These are phyloP conservation scores for Platycheirus rosarum DNA, from an alignment of 2,888 invertebrate species.

Conservation along the genomic window DNA sequence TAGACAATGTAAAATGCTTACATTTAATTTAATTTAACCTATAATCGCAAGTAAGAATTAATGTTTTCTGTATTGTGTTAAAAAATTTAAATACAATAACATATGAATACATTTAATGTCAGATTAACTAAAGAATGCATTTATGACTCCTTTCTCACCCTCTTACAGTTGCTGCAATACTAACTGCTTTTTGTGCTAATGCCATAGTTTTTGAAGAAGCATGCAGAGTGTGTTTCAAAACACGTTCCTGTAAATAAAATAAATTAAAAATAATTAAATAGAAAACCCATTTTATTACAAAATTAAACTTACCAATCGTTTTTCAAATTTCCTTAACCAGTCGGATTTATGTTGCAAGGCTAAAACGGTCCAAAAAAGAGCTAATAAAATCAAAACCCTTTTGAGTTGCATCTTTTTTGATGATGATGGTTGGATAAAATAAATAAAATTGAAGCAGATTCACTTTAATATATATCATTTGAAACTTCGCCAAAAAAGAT, in stretches of 20 bases:
- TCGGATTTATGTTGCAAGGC: constrained; percentile 47
- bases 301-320: constrained; percentile 38
- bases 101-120: no score
- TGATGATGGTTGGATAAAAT: no score
- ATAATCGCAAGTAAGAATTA: no score
- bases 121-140: no score
- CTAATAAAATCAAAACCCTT: constrained; percentile 2
- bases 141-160: no score
- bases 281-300: neutral
- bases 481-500: no score
- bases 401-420: neutral
- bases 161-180: constrained; percentile 77
- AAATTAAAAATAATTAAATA: neutral
- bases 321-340: constrained; percentile 53
- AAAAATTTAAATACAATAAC: no score
- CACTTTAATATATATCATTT: no score
- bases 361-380: constrained; percentile 39
- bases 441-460: no score
- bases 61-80: no score
- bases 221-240: constrained; percentile 77
- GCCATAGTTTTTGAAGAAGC: constrained; percentile 76
- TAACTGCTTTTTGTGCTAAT: constrained; percentile 78
- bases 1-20: no score
- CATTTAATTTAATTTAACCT: no score
- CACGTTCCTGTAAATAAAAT: constrained; percentile 62